Base-by-base conservation (phyloP, 2,113 vertebrate genomes). In the Podarcis muralis region DNA sequence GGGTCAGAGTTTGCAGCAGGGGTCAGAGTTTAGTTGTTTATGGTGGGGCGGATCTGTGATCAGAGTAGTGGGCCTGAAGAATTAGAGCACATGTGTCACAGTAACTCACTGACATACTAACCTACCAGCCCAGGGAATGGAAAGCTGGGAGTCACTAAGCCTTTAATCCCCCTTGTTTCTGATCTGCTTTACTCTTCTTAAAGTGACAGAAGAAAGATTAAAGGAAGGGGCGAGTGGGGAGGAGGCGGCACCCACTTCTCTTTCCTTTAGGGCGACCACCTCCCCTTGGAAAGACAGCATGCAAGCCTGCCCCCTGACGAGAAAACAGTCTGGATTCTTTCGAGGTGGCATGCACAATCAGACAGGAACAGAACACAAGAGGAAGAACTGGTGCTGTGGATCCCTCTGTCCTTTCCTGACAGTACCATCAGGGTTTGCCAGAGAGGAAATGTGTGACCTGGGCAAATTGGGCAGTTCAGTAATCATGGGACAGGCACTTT, bases 91-190 rank as follows among this genome's bases (percentile, higher is more conserved):
- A 77, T 0, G 20, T 93, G 94, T 79, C 94, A 95, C 95, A 97
- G 96, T 97, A 97, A 97, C 97, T 98, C 95, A 97, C 95, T 98
- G 97, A 97, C 98, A 98, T 95, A 96, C 97, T 98, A 96, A 97
- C 98, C 97, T 87, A 96, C 84, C 97, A 94, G 96, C 97, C 95
- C 88, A 82, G 76, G 93, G 81, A 95, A 0, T 0, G 12, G 86
- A 94, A 89, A 92, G 40, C 89, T 94, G 85, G 1, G 0, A 62
- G 1, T 53, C 43, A 8, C 27, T 94, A 95, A 98, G 89, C 88
- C 95, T 89, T 92, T 97, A 97, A 98, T 95, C 97, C 92, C 85
- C 68, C 82, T 85, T 69, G 84, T 94, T 83, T 32, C 88, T 93
- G 91, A 95, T 92, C 93, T 0, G 85, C 91, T 94, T 88, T 92